These are phyloP conservation scores for Thereva unica DNA, from an alignment of 2,888 invertebrate species.

Conservation along the genomic window DNA sequence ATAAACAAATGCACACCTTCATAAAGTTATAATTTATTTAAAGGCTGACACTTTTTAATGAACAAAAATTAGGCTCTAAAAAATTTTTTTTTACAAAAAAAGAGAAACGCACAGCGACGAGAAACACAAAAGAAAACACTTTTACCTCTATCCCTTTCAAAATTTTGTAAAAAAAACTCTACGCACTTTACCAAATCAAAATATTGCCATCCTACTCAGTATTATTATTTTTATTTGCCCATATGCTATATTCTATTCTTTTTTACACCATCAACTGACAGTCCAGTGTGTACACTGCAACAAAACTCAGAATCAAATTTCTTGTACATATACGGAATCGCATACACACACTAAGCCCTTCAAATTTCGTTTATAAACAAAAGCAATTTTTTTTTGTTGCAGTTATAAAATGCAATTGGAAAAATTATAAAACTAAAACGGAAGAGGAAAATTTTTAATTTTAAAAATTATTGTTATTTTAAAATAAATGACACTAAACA, in stretches of 20 bases:
- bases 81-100: constrained; percentile 1
- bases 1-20: constrained; percentile 13
- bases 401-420: not conserved
- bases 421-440: no score
- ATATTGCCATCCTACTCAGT: constrained; percentile 12
- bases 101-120: constrained; percentile 22
- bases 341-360: constrained; percentile 1
- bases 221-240: not conserved
- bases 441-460: no score
- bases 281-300: constrained; percentile 6
- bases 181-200: constrained; percentile 18
- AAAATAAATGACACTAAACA: no score
- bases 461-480: no score
- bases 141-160: constrained; percentile 30
- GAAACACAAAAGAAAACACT: constrained; percentile 36
- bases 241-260: no score
- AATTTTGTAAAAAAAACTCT: constrained; percentile 25
- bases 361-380: constrained; percentile 3
- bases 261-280: no score
- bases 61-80: not conserved
- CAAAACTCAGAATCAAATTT: constrained; percentile 22
- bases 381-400: not conserved
- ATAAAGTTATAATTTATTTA: constrained; percentile 17
- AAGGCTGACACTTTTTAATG: not conserved
- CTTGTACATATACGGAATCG: constrained; percentile 4